A percentile compares a stretch with the other conserved stretches of the same genome.
phyloP scores from a whole-genome alignment of 2,797 vertebrate species.

The Netta rufina region DNA sequence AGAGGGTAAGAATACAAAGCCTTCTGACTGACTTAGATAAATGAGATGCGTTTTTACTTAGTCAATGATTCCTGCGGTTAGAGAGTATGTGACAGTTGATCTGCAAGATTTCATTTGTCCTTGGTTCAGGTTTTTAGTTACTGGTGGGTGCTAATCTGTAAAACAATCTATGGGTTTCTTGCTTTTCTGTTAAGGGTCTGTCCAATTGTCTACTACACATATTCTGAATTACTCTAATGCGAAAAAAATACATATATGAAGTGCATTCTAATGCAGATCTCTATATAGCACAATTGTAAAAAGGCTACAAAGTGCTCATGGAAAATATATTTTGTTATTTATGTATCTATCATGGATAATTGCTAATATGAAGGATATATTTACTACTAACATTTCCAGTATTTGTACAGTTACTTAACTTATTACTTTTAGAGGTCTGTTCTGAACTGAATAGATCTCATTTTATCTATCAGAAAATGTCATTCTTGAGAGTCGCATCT shows the following conservation, averaged over 20 bases:
- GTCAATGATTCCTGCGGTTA: background rate
- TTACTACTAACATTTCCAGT: background rate
- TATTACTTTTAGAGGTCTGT: background rate
- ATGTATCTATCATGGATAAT: background rate
- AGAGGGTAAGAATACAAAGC: background rate
- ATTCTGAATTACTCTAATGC: background rate
- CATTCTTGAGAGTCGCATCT: background rate
- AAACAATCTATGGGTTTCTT: background rate
- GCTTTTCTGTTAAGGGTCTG: background rate
- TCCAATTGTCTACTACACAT: background rate
- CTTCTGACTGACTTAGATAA: background rate
- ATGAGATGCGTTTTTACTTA: background rate
- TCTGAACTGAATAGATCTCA: background rate
- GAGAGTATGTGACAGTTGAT: background rate
- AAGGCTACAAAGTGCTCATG: background rate
- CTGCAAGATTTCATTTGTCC: background rate
- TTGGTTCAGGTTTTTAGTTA: background rate
- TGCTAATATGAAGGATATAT: background rate
- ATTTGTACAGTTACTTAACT: background rate
- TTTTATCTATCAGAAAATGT: background rate
- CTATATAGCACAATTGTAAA: background rate
- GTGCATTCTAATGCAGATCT: background rate
- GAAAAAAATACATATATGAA: background rate
- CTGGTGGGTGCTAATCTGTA: background rate
- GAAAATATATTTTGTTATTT: background rate